Evolutionary conservation across 2,797 vertebrate species (phyloP), one percentile per base, ranked within the genome.

Genomic region (Amniataba percoides): DNA sequence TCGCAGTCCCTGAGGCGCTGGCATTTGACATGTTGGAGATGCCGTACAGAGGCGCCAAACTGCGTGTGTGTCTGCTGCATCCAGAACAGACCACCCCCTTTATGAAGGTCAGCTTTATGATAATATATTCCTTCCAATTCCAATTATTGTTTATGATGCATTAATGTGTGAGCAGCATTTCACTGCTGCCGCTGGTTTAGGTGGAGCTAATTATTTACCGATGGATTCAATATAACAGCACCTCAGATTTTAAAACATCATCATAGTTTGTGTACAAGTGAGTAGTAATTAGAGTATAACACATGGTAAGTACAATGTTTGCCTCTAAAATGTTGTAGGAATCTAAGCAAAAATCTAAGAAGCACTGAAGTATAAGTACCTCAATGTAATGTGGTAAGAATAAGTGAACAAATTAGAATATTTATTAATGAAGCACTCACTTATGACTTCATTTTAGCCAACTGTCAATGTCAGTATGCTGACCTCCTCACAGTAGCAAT

Each of bases 11-110:
- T 0, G 97, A 97, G 89, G 96, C 95, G 2, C 85, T 97, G 45
- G 96, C 95, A 1, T 97, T 97, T 0, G 94, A 97, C 88, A 93
- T 97, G 94, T 77, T 97, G 86, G 94, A 96, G 84, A 82, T 97
- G 59, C 91, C 93, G 0, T 96, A 96, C 91, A 94, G 93, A 71
- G 95, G 95, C 36, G 92, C 40, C 74, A 96, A 94, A 82, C 89
- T 96, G 48, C 94, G 93, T 2, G 94, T 96, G 49, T 97, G 97
- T 91, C 93, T 97, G 86, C 85, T 97, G 13, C 95, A 95, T 52
- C 93, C 95, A 0, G 85, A 96, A 6, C 96, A 97, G 91, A 93
- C 80, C 36, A 93, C 87, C 53, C 75, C 59, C 76, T 97, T 97
- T 74, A 94, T 96, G 94, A 95, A 83, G 94, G 97, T 97, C 86